Evolutionary conservation across 2,888 invertebrate genomes (phyloP), one percentile per base, ranked within the genome.

Genomic region (Amphipyra berbera): DNA sequence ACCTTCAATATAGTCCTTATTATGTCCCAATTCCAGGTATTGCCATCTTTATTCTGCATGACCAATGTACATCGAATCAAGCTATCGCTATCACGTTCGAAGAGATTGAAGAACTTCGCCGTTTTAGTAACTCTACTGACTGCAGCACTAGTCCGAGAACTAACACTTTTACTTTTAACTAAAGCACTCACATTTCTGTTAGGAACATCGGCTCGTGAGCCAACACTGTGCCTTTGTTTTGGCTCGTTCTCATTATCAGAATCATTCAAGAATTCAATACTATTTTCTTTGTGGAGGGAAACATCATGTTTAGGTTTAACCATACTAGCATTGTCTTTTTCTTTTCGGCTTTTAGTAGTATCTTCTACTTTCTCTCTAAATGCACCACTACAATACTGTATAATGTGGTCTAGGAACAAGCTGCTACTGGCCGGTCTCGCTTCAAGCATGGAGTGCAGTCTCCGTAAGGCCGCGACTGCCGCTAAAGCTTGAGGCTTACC

Each of bases 11-110:
- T 96, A 44, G 97, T 96, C 68, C 97, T 96, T 68, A 99, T 97
- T n/a, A 98, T 95, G 80, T 97, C 97, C 99, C 99, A 99, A 87
- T 99, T 97, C 99, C 99, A 99, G 0, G 96, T 96, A 62, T 96
- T 96, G 5, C 97, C 97, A 82, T 98, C 98, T 78, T 97, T 97
- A 62, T 96, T 96, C 59, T 96, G 95, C 79, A 98, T 95, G 4
- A 99, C 98, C 72, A 97, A 96, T 1, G 98, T 97, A 76, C 98
- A 97, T 81, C 97, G 96, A 14, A 99, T 96, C 69, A 97, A 90
- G 77, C 96, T 96, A 83, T 97, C 96, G 77, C 95, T 93, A 64
- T 96, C 96, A 52, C 96, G 95, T 61, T 96, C 96, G 68, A 96
- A 95, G 71, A 96, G 90, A 62, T 95, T 95, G 60, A 96, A 89